Base-by-base conservation (phyloP, 2,113 vertebrate species). In the Tamias sibiricus region DNA sequence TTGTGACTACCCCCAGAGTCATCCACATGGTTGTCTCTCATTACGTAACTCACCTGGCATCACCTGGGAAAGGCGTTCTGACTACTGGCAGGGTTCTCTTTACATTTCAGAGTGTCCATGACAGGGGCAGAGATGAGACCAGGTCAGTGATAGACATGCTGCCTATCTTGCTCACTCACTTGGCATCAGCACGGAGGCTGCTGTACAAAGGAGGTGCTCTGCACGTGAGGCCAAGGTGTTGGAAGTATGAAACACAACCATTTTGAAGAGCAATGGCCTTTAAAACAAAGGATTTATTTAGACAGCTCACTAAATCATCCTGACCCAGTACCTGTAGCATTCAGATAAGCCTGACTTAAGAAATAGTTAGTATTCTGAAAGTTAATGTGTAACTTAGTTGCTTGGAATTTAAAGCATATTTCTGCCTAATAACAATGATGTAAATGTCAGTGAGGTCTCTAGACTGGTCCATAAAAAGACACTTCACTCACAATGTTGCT, bases 361-460 rank as follows among this genome's bases (percentile, higher is more conserved):
- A 79, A 91, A 87, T 49, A 54, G 16, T 89, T 57, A 54, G 16
- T 89, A 66, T 94, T 96, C 79, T 91, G 32, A 89, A 96, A 79
- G 57, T 92, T 68, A 89, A 90, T 28, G 42, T 57, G 28, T 52
- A 95, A 79, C 66, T 91, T 94, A 62, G 28, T 79, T 96, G 66
- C 79, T 97, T 96, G 40, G 89, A 89, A 89, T 93, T 96, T 91
- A 94, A 95, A 91, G 68, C 30, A 2, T 77, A 62, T 89, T 93
- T 96, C 89, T 96, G 77, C 28, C 35, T 86, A 49, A 84, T 81
- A 93, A 81, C 47, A 91, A 64, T 87, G 94, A 83, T 91, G n/a
- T 87, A 89, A 95, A 76, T 94, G 79, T 32, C 68, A 40, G 13
- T 66, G 57, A 94, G 40, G 28, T 95, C 90, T 76, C 75, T 76